Evolutionary conservation across 2,113 vertebrate genomes (phyloP), one percentile per base, ranked within the genome.

Genomic region (Megaleporinus macrocephalus): DNA sequence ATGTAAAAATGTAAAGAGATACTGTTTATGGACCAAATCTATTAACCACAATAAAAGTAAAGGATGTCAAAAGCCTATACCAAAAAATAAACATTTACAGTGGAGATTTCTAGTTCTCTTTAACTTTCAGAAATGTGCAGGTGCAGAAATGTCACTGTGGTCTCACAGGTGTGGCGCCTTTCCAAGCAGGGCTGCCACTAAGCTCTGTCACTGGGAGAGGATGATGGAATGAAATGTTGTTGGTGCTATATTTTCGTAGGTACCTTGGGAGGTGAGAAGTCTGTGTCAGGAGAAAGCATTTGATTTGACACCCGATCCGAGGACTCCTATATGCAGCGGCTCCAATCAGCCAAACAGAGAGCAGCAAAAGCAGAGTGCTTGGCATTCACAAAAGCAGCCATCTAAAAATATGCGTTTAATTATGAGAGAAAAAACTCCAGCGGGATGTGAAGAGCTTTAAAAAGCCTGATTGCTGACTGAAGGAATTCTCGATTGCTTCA

Each of bases 181-280:
- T 24, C 27, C 20, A 24, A 26, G 84, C 70, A 86, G 80, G 76
- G 76, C 88, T 90, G 90, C 90, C 87, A 91, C 83, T 44, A 71
- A 79, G 85, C 82, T 85, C 85, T 86, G 87, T 89, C 89, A 85
- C 76, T 10, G 83, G 82, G 84, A 83, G 88, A 87, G 83, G 83
- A 49, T 85, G 81, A 84, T 55, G 36, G 86, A 80, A 76, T 86
- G 84, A 84, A 86, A 73, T 84, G 85, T 78, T 81, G 80, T 88
- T 84, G 83, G 86, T 91, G 89, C 90, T 90, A 91, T 55, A 20
- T 55, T 90, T 91, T 90, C 91, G 93, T 91, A 93, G 91, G 93
- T 85, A 84, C 92, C 90, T 89, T 61, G 62, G 83, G 83, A 86
- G 86, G 81, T 90, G 90, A 91, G 88, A 90, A 91, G 89, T 83